Evolutionary conservation across 2,113 vertebrate species (phyloP), one percentile per base, ranked within the genome.

Genomic region (Fulmarus glacialis): DNA sequence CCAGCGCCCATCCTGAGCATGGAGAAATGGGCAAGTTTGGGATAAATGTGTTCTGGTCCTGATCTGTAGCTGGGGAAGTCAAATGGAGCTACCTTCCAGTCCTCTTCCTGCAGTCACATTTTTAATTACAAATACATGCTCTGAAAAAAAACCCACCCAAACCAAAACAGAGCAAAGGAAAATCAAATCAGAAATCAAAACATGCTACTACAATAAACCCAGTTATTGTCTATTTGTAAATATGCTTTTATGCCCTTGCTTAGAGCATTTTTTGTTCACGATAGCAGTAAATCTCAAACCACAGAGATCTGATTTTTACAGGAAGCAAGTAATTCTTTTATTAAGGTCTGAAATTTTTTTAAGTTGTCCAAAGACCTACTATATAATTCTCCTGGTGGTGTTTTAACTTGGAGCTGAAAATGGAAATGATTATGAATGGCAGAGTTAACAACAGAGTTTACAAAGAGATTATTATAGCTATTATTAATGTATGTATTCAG

Each of bases 271-370:
- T 82, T 71, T 75, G 32, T 86, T 91, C 74, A 67, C 3, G 6
- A 7, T 34, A 62, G 60, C 66, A 82, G 74, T 86, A 96, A 89
- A 82, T 85, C 78, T 93, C 82, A 59, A 42, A 40, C 26, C 45
- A 40, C 48, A 50, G 64, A 89, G 72, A 71, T 42, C 48, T 67
- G 47, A 86, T 87, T 97, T 97, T 91, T 87, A 88, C 60, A 92
- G 90, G 93, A 96, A 88, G 22, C 4, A 55, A 95, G 24, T 30
- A 34, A 78, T 90, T 92, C 80, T 84, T 97, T 90, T 67, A 72
- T 60, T 60, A 92, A 86, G 84, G 55, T 30, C 72, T 93, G 52
- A 77, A 36, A 26, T 24, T 92, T 53, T 42, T 53, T 73, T 47
- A 92, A 71, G 62, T 50, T 87, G 53, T 93, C 71, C 19, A 12